Conservation (phyloP, 1,140 invertebrate genomes). For the Apis dorsata region DNA sequence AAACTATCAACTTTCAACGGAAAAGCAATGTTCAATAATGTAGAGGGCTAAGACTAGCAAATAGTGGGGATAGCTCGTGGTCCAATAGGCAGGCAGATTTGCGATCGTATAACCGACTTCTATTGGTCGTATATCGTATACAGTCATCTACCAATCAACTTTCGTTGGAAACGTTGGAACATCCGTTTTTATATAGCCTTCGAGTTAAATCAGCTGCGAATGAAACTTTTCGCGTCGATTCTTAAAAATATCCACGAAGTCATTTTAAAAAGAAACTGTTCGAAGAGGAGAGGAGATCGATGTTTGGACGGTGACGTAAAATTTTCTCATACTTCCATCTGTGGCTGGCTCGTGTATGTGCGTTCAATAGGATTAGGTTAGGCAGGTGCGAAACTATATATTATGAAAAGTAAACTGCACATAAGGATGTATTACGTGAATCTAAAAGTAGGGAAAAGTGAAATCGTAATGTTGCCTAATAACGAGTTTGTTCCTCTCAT, state of each 20-base stretch:
- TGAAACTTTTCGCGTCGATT: neutral
- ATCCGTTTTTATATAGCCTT: too few relatives aligned
- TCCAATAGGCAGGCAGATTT: too few relatives aligned
- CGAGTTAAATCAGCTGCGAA: neutral
- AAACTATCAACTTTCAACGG: neutral
- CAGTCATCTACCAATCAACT: too few relatives aligned
- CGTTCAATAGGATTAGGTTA: neutral
- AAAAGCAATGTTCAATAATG: too few relatives aligned
- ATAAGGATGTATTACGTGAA: conserved; percentile 4
- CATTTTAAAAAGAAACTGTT: neutral
- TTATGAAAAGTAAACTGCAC: conserved; percentile 18
- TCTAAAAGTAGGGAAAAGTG: neutral
- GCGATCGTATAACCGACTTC: too few relatives aligned
- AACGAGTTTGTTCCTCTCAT: conserved; percentile 16
- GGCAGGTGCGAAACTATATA: conserved; percentile 5
- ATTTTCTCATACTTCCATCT: neutral
- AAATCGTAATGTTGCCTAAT: neutral
- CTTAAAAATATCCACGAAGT: neutral
- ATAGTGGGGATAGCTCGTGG: too few relatives aligned
- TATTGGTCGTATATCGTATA: too few relatives aligned
- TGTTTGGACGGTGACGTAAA: conserved; percentile 15
- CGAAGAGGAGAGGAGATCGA: neutral
- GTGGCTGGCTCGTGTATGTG: neutral
- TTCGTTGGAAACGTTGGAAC: too few relatives aligned
- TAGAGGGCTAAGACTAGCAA: too few relatives aligned